These are phyloP conservation scores for Erithacus rubecula DNA, from an alignment of 2,797 vertebrate genomes.

Conservation along the genomic window DNA sequence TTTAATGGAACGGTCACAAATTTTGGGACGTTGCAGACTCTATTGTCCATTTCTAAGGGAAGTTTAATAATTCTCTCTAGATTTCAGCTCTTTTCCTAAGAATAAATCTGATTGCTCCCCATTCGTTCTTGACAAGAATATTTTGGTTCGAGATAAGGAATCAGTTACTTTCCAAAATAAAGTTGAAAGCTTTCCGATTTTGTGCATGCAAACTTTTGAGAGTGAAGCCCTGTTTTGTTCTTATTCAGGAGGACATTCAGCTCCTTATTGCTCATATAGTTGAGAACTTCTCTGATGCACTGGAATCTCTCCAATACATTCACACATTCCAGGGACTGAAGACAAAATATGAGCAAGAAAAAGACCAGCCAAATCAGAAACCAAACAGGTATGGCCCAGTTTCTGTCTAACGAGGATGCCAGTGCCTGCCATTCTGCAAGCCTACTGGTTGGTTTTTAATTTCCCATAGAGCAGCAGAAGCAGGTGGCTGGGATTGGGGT, in stretches of 20 bases:
- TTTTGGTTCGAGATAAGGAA: background rate
- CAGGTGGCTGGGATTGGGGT: background rate
- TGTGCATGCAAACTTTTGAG: background rate
- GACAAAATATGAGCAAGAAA: slow-evolving; percentile 93
- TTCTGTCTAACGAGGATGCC: background rate
- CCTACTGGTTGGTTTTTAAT: background rate
- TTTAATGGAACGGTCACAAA: background rate
- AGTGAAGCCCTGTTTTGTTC: slow-evolving; percentile 33
- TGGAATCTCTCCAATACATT: slow-evolving; percentile 94
- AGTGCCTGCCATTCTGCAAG: background rate
- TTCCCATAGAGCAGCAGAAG: background rate
- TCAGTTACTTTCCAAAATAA: background rate
- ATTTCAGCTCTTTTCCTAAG: background rate
- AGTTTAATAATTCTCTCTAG: background rate
- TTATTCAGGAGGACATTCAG: slow-evolving; percentile 90
- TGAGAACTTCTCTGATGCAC: slow-evolving; percentile 96
- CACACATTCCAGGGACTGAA: slow-evolving; percentile 97
- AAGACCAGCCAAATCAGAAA: slow-evolving; percentile 88
- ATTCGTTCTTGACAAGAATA: background rate
- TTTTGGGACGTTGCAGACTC: background rate
- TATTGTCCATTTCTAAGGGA: background rate
- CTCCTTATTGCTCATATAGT: slow-evolving; percentile 95
- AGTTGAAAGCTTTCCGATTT: background rate
- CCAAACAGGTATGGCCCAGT: slow-evolving; percentile 82
- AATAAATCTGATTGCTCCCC: background rate